Evolutionary conservation across 2,113 vertebrate genomes (phyloP), one percentile per base, ranked within the genome.

Genomic region (Vanacampus margaritifer): DNA sequence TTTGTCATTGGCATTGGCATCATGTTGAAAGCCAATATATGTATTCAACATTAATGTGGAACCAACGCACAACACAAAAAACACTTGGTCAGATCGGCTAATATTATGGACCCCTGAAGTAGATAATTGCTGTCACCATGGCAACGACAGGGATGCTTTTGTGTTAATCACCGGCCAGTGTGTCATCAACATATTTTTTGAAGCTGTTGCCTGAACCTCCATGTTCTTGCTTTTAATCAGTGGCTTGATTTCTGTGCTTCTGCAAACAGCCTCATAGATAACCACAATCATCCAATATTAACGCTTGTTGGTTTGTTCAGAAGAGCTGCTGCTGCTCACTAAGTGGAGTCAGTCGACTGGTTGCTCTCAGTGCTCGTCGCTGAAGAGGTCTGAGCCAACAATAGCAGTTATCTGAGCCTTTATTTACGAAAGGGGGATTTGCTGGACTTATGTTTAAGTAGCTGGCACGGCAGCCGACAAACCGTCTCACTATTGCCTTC

Each of bases 381-480:
- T 61, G 59, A 43, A 43, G 60, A 62, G 60, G 60, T 62, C 60
- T 8, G 7, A 26, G 60, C 37, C 60, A 43, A 43, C 60, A 43
- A 62, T 62, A 26, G 60, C 59, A 41, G n/a, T 24, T 41, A 62
- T 41, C 59, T 62, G n/a, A 41, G 59, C 36, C 60, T 43, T 62
- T 62, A 62, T 62, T 43, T 62, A 43, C 43, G 60, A 26, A 62
- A 62, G 60, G 39, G 39, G 39, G 60, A 62, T 62, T 62, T 62
- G 37, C 60, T 8, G n/a, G 37, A 62, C 60, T 62, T 21, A 23
- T 61, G 58, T 61, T 54, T 62, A 62, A 62, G 60, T 62, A 26
- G 60, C 39, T 45, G 39, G 39, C 39, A 24, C 60, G 6, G n/a
- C 14, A 62, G 60, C n/a, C 58, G 58, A 21, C 19, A 59, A 37